phyloP scores from a whole-genome alignment of 2,113 vertebrate species.

The Podarcis cretensis region DNA sequence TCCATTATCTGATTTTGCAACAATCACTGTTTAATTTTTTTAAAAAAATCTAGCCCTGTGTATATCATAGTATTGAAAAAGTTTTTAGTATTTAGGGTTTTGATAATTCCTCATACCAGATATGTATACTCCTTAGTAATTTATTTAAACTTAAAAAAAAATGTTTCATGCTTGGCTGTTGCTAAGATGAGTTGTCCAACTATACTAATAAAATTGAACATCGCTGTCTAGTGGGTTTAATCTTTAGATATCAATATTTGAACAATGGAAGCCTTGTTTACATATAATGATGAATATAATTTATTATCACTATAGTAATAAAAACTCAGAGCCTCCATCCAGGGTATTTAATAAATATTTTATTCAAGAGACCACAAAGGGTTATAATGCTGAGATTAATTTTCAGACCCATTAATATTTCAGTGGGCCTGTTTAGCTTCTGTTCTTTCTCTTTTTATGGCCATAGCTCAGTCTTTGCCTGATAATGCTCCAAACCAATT shows the following conservation, averaged over 20 bases:
- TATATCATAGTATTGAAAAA: neutral
- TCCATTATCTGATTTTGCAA: neutral
- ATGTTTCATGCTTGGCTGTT: neutral
- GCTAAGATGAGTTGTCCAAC: neutral
- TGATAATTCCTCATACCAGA: neutral
- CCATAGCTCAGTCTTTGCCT: neutral
- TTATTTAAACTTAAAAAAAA: neutral
- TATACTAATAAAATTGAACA: neutral
- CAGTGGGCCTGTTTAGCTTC: neutral
- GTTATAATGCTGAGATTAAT: constrained; percentile 24
- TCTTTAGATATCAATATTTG: constrained; percentile 16
- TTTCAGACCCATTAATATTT: constrained; percentile 5
- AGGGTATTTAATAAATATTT: constrained; percentile 19
- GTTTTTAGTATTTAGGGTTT: neutral
- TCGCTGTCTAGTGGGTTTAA: neutral
- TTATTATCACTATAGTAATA: neutral
- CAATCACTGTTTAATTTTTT: neutral
- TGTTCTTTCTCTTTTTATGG: neutral
- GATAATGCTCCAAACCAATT: neutral
- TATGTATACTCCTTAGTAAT: neutral
- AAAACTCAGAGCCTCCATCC: neutral
- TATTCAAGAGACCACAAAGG: constrained; percentile 11
- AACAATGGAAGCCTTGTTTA: constrained; percentile 22
- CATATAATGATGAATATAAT: neutral
- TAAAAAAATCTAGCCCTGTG: neutral